These are phyloP conservation scores for Lacerta agilis DNA, from an alignment of 2,797 vertebrate species.

Conservation along the genomic window DNA sequence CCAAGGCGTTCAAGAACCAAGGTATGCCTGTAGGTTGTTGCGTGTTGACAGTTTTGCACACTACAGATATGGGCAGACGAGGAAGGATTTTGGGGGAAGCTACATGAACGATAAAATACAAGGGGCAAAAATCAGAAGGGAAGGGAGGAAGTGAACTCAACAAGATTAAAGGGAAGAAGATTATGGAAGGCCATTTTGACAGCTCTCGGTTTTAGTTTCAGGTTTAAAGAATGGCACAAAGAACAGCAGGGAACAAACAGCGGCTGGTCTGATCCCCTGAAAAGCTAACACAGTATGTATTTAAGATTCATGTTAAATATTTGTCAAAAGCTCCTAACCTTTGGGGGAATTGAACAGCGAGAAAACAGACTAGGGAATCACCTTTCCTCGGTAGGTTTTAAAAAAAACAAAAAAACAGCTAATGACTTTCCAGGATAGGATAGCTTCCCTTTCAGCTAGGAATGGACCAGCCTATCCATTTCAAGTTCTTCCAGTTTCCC, in stretches of 20 bases:
- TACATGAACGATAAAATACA: neutral
- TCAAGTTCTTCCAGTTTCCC: too few species aligned
- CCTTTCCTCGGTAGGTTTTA: neutral
- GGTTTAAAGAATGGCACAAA: neutral
- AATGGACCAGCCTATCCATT: too few species aligned
- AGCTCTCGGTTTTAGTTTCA: neutral
- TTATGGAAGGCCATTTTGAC: neutral
- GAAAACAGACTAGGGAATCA: neutral
- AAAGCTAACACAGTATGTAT: neutral
- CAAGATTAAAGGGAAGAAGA: neutral
- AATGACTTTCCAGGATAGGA: neutral
- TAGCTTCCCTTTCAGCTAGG: neutral
- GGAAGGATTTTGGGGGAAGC: neutral
- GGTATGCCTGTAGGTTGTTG: too few species aligned
- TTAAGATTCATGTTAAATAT: neutral
- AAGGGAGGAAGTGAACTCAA: neutral
- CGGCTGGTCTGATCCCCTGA: neutral
- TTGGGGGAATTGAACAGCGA: neutral
- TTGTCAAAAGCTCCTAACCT: neutral
- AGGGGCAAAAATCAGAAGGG: neutral
- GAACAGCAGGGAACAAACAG: neutral
- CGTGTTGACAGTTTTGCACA: neutral
- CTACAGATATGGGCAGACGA: neutral
- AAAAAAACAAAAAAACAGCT: neutral
- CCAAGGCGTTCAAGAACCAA: neutral